These are phyloP conservation scores for Elaphurus davidianus DNA, from an alignment of 2,113 vertebrate genomes.

Conservation along the genomic window DNA sequence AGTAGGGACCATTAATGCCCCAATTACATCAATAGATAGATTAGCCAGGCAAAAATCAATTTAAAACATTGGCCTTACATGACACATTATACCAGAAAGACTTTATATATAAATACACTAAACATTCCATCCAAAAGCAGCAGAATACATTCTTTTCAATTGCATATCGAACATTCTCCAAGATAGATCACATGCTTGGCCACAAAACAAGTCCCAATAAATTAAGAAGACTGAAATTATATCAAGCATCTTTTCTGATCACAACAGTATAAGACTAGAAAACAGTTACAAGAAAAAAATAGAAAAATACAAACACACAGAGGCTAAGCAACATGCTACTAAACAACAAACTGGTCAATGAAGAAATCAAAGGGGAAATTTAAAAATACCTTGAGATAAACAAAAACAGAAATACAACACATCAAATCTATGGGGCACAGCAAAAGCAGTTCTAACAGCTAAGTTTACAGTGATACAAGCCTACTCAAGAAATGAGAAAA, in stretches of 20 bases:
- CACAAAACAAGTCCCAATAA: neutral
- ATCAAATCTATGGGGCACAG: neutral
- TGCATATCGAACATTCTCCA: neutral
- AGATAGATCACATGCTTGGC: neutral
- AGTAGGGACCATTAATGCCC: neutral
- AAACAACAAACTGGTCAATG: neutral
- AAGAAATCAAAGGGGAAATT: neutral
- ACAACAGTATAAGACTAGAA: neutral
- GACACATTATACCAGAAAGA: neutral
- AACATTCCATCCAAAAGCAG: neutral
- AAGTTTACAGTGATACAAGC: neutral
- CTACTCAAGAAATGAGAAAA: neutral
- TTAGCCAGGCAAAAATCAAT: neutral
- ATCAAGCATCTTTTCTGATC: neutral
- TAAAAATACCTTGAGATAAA: neutral
- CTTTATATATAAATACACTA: neutral
- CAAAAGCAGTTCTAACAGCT: neutral
- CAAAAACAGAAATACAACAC: neutral
- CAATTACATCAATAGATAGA: neutral
- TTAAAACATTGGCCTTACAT: neutral
- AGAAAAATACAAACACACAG: neutral
- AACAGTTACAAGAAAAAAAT: neutral
- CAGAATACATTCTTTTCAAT: neutral
- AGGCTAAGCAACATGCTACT: neutral
- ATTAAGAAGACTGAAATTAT: neutral